Conservation (phyloP, 2,888 invertebrate genomes). For the Eledona agricola region DNA sequence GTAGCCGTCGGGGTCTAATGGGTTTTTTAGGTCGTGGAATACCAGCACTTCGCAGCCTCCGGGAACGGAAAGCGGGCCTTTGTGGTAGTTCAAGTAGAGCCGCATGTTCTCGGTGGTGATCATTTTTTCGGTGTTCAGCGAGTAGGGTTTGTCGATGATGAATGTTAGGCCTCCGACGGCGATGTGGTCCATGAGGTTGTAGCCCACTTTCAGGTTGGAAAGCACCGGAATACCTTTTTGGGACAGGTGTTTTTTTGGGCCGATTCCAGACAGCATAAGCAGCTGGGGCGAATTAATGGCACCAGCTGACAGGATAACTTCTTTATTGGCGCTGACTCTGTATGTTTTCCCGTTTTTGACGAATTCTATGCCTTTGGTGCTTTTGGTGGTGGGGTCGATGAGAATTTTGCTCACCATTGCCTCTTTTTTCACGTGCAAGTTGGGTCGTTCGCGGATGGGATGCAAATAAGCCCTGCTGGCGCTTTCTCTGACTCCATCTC, state of each 20-base stretch:
- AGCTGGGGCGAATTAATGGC: slow-evolving; percentile 80
- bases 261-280: slow-evolving; percentile 75
- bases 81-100: slow-evolving; percentile 58
- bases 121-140: slow-evolving; percentile 56
- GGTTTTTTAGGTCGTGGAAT: slow-evolving; percentile 70
- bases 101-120: slow-evolving; percentile 51
- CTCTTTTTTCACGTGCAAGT: slow-evolving; percentile 65
- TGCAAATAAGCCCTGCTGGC: slow-evolving; percentile 66
- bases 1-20: slow-evolving; percentile 67
- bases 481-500: slow-evolving; percentile 63
- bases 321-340: slow-evolving; percentile 63
- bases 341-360: slow-evolving; percentile 51
- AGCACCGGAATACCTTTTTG: slow-evolving; percentile 62
- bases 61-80: slow-evolving; percentile 65
- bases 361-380: slow-evolving; percentile 63
- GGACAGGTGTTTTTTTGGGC: slow-evolving; percentile 62
- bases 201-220: slow-evolving; percentile 64
- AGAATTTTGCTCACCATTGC: slow-evolving; percentile 64
- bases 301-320: slow-evolving; percentile 70
- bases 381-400: slow-evolving; percentile 59
- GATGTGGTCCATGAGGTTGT: slow-evolving; percentile 67
- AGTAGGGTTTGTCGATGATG: slow-evolving; percentile 64
- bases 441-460: slow-evolving; percentile 61
- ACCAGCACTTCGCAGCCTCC: slow-evolving; percentile 75
- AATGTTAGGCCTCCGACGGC: slow-evolving; percentile 75